A percentile compares a stretch with the other conserved stretches of the same genome.
These are phyloP conservation scores for Melanophora roralis DNA, from an alignment of 2,888 invertebrate species.

Conservation along the genomic window DNA sequence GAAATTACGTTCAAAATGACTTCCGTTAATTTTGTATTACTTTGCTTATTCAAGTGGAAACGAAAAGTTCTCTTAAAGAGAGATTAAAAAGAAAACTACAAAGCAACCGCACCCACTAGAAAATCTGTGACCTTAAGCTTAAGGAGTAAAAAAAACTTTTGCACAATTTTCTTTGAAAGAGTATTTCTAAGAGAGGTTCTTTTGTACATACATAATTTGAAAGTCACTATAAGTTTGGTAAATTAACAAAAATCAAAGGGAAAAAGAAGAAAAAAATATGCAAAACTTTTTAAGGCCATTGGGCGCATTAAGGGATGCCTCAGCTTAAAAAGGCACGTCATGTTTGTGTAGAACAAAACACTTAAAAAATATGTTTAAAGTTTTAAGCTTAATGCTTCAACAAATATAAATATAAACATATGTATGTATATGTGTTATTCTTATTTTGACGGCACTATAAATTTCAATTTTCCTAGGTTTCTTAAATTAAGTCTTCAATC, in stretches of 20 bases:
- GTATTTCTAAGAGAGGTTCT: not conserved
- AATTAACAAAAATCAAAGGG: not conserved
- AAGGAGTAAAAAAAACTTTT: constrained; percentile 3
- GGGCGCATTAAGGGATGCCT: too few species aligned
- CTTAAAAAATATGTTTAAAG: too few species aligned
- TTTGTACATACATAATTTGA: not conserved
- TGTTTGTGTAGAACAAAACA: too few species aligned
- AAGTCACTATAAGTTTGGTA: not conserved
- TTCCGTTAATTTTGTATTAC: constrained; percentile 40
- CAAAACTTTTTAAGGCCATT: too few species aligned
- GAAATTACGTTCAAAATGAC: constrained; percentile 23
- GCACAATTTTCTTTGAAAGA: constrained; percentile 1
- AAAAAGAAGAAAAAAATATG: too few species aligned
- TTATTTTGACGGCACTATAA: too few species aligned
- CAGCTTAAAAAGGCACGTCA: too few species aligned
- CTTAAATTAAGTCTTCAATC: too few species aligned
- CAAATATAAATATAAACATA: too few species aligned
- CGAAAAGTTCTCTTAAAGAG: constrained; percentile 1
- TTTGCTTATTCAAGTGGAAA: constrained; percentile 1
- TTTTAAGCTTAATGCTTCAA: too few species aligned
- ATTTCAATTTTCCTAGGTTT: too few species aligned
- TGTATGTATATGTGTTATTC: too few species aligned
- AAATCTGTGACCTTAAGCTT: constrained; percentile 24
- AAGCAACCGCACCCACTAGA: constrained; percentile 4
- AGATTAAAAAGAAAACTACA: not conserved